Evolutionary conservation across 2,797 vertebrate genomes (phyloP).

Genomic region (Spinus pinus): DNA sequence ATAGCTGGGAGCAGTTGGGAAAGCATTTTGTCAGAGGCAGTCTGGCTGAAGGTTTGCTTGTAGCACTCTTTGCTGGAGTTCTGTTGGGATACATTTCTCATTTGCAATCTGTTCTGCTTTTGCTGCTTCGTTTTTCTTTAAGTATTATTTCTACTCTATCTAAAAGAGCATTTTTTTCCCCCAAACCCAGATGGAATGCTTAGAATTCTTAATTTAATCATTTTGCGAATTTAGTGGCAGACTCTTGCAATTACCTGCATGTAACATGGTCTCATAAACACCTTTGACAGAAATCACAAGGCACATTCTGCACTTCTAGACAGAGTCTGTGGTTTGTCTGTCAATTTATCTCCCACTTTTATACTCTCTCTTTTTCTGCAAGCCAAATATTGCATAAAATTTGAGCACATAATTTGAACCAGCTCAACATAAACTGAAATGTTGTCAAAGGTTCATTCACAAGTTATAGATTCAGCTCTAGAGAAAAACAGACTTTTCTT

Average conservation of each 20-base stretch:
- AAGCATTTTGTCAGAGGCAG: constrained; percentile 14
- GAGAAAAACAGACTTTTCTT: background rate
- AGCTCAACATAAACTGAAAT: background rate
- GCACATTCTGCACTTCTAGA: background rate
- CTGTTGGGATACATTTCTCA: background rate
- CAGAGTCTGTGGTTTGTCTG: background rate
- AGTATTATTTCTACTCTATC: background rate
- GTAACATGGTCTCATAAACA: background rate
- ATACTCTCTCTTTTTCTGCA: background rate
- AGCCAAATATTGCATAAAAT: background rate
- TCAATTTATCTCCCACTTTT: background rate
- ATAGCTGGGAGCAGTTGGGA: constrained; percentile 26
- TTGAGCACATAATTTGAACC: background rate
- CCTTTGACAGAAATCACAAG: background rate
- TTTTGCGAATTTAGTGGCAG: background rate
- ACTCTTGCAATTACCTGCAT: background rate
- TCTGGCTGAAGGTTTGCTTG: background rate
- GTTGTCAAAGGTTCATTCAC: background rate
- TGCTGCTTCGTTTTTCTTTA: background rate
- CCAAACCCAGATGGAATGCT: background rate
- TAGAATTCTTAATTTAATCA: background rate
- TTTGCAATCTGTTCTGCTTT: background rate
- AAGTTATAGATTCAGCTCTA: background rate
- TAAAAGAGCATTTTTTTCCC: background rate
- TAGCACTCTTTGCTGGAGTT: background rate